Conservation (phyloP, 2,113 vertebrate genomes). For the Nesogale talazaci region DNA sequence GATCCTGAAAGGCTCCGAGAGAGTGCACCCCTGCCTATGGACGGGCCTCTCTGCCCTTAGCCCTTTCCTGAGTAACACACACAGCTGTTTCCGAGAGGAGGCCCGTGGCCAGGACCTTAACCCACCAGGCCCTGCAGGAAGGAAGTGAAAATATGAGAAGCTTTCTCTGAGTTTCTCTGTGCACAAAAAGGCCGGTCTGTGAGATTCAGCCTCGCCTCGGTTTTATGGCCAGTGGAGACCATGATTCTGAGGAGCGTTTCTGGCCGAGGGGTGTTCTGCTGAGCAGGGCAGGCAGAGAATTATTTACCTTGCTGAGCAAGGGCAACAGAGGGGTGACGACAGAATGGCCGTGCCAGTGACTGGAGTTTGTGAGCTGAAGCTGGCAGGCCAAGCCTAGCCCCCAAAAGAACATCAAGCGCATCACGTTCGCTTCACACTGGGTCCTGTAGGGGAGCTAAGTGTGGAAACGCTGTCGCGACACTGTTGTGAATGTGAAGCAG, state of each 20-base stretch:
- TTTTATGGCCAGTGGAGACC: conserved; percentile 23
- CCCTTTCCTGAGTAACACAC: conserved; percentile 23
- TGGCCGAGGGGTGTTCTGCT: conserved; percentile 19
- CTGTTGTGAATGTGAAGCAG: background rate
- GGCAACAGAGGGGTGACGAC: background rate
- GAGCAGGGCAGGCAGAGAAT: background rate
- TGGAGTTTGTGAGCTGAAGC: conserved; percentile 16
- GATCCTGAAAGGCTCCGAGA: conserved; percentile 70
- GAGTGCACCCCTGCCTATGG: conserved; percentile 52
- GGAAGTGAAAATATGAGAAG: conserved; percentile 46
- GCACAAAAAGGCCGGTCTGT: conserved; percentile 54
- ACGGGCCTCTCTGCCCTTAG: conserved; percentile 61
- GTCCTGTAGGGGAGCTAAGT: background rate
- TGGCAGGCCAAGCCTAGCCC: background rate
- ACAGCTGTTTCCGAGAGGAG: conserved; percentile 37
- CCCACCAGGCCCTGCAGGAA: conserved; percentile 22
- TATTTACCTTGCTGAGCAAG: background rate
- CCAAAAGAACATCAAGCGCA: background rate
- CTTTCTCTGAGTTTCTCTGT: conserved; percentile 41
- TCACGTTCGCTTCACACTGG: background rate
- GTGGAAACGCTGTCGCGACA: background rate
- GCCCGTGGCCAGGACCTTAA: conserved; percentile 34
- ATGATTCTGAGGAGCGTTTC: conserved; percentile 46
- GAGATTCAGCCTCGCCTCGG: background rate
- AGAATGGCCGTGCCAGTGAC: background rate